Percentiles rank a stretch among this genome's conserved stretches.
Evolutionary conservation across 2,888 invertebrate species (phyloP).

Genomic region (Drosophila rellima): DNA sequence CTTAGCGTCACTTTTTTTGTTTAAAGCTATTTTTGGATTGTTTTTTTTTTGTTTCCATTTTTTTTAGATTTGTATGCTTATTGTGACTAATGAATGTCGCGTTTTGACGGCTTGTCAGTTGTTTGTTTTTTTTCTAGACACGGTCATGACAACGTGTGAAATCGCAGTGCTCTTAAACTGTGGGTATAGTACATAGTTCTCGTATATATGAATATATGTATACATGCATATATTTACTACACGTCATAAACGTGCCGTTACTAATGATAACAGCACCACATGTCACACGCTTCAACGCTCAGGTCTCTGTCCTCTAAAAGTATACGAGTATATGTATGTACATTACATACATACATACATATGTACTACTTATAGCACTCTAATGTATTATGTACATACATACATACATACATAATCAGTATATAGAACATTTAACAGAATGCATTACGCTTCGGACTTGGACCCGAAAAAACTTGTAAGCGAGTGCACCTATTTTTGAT

Average conservation of each 20-base stretch:
- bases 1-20: conserved; percentile 28
- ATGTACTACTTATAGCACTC: neutral
- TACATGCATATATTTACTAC: conserved; percentile 4
- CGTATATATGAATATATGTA: neutral
- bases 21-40: conserved; percentile 29
- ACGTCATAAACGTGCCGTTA: conserved; percentile 60
- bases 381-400: neutral
- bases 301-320: conserved; percentile 7
- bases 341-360: neutral
- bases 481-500: conserved; percentile 3
- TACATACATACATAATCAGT: neutral
- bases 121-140: conserved; percentile 10
- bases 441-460: neutral
- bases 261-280: conserved; percentile 74
- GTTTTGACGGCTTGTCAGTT: conserved; percentile 74
- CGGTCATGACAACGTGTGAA: conserved; percentile 69
- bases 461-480: neutral
- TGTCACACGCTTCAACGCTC: conserved; percentile 42
- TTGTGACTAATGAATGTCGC: conserved; percentile 73
- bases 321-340: neutral
- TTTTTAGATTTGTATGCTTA: conserved; percentile 28
- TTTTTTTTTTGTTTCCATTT: neutral
- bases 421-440: neutral
- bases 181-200: conserved; percentile 5
- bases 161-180: conserved; percentile 32